Conservation (phyloP, 35 echinoderm and acorn worm species). For the Ophiothrix spiculata region DNA sequence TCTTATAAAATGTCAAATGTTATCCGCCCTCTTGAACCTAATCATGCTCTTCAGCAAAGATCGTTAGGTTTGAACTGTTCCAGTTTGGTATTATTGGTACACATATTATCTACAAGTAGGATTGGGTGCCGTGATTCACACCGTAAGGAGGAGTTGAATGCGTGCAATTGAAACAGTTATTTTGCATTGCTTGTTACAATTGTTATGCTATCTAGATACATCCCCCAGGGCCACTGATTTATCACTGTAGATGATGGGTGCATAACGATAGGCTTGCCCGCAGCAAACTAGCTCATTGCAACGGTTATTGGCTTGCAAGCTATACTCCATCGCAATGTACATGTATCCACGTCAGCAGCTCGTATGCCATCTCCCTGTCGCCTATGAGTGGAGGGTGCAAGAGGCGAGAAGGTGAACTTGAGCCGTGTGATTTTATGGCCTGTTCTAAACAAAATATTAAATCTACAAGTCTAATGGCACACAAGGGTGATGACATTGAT, state of each 20-base stretch:
- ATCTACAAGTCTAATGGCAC: background rate
- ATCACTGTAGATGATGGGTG: background rate
- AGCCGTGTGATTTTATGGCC: conserved; percentile 3
- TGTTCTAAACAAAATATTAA: conserved; percentile 3
- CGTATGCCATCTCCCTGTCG: background rate
- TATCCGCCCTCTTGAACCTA: no score
- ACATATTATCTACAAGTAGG: conserved; percentile 5
- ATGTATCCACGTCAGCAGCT: conserved; percentile 1
- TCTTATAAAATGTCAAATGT: no score
- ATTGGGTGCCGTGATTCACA: background rate
- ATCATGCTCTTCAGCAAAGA: no score
- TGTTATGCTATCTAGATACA: background rate
- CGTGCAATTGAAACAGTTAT: background rate
- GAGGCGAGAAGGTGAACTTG: conserved; percentile 7
- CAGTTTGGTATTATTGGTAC: no score
- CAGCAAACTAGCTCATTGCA: background rate
- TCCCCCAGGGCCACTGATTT: background rate
- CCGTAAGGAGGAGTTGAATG: background rate
- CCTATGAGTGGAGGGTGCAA: background rate
- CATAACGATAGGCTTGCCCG: background rate
- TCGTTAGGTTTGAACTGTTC: no score
- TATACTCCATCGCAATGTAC: conserved; percentile 9
- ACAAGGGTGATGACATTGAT: background rate
- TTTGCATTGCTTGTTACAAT: background rate
- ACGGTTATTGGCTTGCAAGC: conserved; percentile 3